Base-by-base conservation (phyloP, 2,888 invertebrate genomes). In the Sphaerophoria rueppellii region DNA sequence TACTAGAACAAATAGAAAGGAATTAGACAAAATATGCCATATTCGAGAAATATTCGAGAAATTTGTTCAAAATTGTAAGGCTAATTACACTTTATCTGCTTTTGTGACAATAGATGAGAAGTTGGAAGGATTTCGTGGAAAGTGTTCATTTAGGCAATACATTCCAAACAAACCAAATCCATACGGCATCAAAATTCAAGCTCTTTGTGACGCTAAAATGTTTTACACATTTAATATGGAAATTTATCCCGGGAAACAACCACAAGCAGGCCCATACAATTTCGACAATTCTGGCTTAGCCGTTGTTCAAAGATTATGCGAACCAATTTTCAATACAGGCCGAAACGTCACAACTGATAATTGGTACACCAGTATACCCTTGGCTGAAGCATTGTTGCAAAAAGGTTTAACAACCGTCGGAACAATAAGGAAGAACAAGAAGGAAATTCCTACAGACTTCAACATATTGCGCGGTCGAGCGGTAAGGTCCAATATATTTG, bases 221-320 rank as follows among this genome's bases (percentile, higher is more conserved):
- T 54, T 54, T 9, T 63, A 72, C 37, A 72, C 63, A 52, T 72
- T 34, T 14, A 77, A 77, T 70, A 63, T 63, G 67, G 63, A 77
- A 77, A 71, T 70, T 77, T 78, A 78, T 78, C 48, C 63, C 46
- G 71, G 71, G 48, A 78, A 78, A 63, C 55, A 78, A 65, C 71
- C 55, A 78, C 78, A 78, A 78, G 50, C 50, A 55, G 71, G 65
- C 6, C 73, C 55, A 72, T 73, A 58, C 48, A 46, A 71, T 57
- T 50, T 71, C 35, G 70, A 71, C 16, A 58, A 16, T 40, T 60
- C 48, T 69, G 40, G 40, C 57, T 67, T 58, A 48, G 50, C 37
- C 37, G 52, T 60, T 58, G 37, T 69, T 77, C 70, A 60, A 69
- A 63, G 48, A 63, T 63, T 48, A 63, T 63, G 35, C 48, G 48